Percentiles rank a stretch among this genome's conserved stretches.
phyloP scores from a whole-genome alignment of 2,797 vertebrate genomes.

The Clarias laeviceps region DNA sequence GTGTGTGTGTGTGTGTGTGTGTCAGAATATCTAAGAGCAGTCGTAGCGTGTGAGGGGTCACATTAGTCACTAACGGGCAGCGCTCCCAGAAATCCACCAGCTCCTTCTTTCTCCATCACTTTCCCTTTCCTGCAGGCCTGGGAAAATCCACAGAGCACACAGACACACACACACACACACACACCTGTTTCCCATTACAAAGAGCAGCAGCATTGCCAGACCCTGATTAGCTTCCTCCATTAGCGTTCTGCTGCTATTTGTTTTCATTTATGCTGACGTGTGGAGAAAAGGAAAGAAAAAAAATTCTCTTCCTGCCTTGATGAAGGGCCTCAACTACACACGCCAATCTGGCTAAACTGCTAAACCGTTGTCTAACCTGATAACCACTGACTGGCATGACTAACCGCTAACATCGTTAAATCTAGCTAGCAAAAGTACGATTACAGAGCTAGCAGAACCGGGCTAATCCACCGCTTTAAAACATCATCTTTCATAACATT shows the following conservation, averaged over 20 bases:
- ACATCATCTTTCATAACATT: not conserved
- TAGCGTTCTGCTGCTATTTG: slow-evolving; percentile 52
- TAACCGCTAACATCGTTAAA: not conserved
- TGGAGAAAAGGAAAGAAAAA: not conserved
- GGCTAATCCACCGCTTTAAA: not conserved
- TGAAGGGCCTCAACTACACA: not conserved
- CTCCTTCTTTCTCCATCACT: slow-evolving; percentile 45
- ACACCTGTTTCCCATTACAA: slow-evolving; percentile 55
- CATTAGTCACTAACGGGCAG: slow-evolving; percentile 69
- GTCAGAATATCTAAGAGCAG: slow-evolving; percentile 23
- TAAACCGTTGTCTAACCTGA: slow-evolving; percentile 20
- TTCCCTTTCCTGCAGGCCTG: slow-evolving; percentile 68
- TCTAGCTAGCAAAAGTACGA: not conserved
- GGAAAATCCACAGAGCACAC: slow-evolving; percentile 74
- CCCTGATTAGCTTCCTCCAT: slow-evolving; percentile 58
- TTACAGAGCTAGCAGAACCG: not conserved
- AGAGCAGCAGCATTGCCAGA: slow-evolving; percentile 31
- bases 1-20: slow-evolving; percentile 42
- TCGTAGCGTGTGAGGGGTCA: slow-evolving; percentile 48
- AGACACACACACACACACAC: slow-evolving; percentile 64
- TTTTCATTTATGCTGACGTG: slow-evolving; percentile 42
- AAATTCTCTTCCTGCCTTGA: not conserved
- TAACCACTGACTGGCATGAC: slow-evolving; percentile 6
- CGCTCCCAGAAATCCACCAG: slow-evolving; percentile 47
- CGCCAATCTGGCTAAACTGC: slow-evolving; percentile 29